Evolutionary conservation across 2,888 invertebrate genomes (phyloP).

Genomic region (Drosophila paramelanica): DNA sequence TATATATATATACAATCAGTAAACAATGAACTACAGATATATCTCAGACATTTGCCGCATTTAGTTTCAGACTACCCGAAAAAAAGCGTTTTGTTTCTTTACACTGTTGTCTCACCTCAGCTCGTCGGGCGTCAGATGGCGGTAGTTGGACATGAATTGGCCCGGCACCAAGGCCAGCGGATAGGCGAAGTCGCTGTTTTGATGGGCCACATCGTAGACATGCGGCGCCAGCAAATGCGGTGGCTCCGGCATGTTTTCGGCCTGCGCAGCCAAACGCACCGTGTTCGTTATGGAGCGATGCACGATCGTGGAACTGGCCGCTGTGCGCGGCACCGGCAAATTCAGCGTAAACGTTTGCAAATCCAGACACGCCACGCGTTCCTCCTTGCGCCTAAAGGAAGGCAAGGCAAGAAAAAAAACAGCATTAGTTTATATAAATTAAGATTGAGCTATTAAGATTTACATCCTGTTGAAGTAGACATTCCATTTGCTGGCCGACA

Average conservation of each 20-base stretch:
- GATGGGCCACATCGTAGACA: conserved; percentile 47
- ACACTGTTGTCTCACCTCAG: conserved; percentile 86
- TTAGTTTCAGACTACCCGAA: too few species aligned
- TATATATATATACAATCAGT: too few species aligned
- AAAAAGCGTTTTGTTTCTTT: too few species aligned
- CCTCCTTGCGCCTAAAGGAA: conserved; percentile 87
- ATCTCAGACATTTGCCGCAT: too few species aligned
- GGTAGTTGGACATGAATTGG: conserved; percentile 96
- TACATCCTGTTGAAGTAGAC: conserved; percentile 90
- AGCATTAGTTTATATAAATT: neutral
- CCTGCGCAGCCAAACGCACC: conserved; percentile 62
- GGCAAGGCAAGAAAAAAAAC: conserved; percentile 3
- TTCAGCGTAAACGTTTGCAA: conserved; percentile 95
- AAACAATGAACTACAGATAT: too few species aligned
- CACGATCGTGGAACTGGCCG: conserved; percentile 79
- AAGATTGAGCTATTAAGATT: conserved; percentile 15
- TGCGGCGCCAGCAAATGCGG: conserved; percentile 63
- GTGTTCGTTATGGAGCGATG: conserved; percentile 75
- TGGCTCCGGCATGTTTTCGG: conserved; percentile 68
- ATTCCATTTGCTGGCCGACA: conserved; percentile 96
- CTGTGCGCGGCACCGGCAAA: conserved; percentile 88
- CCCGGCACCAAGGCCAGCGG: conserved; percentile 97
- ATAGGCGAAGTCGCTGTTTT: conserved; percentile 88
- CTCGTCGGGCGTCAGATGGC: conserved; percentile 92
- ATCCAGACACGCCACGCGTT: conserved; percentile 94